phyloP scores from a whole-genome alignment of 1,140 invertebrate genomes.

The Hylaeus volcanicus region DNA sequence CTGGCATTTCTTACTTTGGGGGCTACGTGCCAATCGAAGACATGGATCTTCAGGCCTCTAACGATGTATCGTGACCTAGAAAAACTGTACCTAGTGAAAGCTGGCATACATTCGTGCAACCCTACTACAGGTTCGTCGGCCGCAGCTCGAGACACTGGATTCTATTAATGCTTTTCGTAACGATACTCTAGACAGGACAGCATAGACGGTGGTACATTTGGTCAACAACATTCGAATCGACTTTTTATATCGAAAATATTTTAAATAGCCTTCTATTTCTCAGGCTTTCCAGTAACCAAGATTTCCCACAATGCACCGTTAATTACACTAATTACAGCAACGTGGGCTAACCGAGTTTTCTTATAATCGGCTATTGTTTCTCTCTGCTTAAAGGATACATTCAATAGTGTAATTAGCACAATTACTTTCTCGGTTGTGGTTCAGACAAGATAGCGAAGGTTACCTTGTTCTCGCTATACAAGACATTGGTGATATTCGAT shows the following conservation, averaged over 20 bases:
- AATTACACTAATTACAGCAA: slow-evolving; percentile 27
- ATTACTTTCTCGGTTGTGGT: slow-evolving; percentile 22
- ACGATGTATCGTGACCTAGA: slow-evolving; percentile 56
- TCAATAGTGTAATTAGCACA: slow-evolving; percentile 16
- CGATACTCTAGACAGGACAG: neutral
- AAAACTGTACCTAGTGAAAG: slow-evolving; percentile 59
- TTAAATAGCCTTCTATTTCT: neutral
- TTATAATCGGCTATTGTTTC: slow-evolving; percentile 23
- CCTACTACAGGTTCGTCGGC: slow-evolving; percentile 47
- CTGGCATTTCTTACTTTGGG: slow-evolving; percentile 16
- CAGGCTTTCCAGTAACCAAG: slow-evolving; percentile 12
- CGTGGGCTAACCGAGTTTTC: neutral
- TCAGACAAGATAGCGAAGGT: neutral
- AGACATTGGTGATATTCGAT: neutral
- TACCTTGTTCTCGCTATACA: neutral
- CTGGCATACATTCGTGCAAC: slow-evolving; percentile 27
- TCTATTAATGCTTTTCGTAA: neutral
- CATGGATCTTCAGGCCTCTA: slow-evolving; percentile 49
- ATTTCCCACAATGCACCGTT: neutral
- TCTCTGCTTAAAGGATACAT: slow-evolving; percentile 13
- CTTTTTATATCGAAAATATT: neutral
- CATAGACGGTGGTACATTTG: no score
- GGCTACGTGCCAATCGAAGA: slow-evolving; percentile 36
- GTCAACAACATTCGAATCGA: neutral
- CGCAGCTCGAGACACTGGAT: slow-evolving; percentile 47